phyloP scores from a whole-genome alignment of 2,797 vertebrate species.

The Ctenochaetus hawaiiensis region DNA sequence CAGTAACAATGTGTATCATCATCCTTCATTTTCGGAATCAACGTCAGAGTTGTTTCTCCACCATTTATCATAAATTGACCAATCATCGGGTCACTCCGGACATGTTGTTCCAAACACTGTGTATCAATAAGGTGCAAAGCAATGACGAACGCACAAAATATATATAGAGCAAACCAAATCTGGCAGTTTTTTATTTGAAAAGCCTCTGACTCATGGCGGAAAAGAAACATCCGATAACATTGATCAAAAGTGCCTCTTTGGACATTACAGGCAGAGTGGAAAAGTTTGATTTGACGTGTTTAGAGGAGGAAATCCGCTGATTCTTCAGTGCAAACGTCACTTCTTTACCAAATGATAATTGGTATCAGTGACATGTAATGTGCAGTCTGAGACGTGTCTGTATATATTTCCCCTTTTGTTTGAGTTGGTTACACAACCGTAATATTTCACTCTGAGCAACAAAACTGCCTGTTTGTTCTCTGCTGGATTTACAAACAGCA shows the following conservation, averaged over 20 bases:
- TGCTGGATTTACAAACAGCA: conserved; percentile 69
- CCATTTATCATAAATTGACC: conserved; percentile 32
- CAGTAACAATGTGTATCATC: not conserved
- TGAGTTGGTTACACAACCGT: conserved; percentile 39
- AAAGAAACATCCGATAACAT: conserved; percentile 46
- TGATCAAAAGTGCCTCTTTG: conserved; percentile 4
- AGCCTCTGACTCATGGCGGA: conserved; percentile 61
- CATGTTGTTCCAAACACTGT: conserved; percentile 17
- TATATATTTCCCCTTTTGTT: conserved; percentile 20
- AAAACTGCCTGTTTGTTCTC: conserved; percentile 70
- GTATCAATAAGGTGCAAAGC: conserved; percentile 27
- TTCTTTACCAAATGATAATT: conserved; percentile 7
- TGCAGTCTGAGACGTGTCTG: not conserved
- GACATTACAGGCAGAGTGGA: conserved; percentile 37
- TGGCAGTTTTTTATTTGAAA: conserved; percentile 21
- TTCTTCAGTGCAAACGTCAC: conserved; percentile 13
- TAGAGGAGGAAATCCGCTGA: conserved; percentile 6
- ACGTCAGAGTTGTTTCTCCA: not conserved
- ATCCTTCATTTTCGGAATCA: conserved; percentile 26
- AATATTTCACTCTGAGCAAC: conserved; percentile 39
- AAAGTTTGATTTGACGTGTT: conserved; percentile 38
- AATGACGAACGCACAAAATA: conserved; percentile 26
- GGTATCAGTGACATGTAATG: conserved; percentile 1
- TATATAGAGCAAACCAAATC: conserved; percentile 43
- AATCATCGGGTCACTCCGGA: not conserved